Conservation (phyloP, 2,797 vertebrate species). For the Dendrocincla fuliginosa region DNA sequence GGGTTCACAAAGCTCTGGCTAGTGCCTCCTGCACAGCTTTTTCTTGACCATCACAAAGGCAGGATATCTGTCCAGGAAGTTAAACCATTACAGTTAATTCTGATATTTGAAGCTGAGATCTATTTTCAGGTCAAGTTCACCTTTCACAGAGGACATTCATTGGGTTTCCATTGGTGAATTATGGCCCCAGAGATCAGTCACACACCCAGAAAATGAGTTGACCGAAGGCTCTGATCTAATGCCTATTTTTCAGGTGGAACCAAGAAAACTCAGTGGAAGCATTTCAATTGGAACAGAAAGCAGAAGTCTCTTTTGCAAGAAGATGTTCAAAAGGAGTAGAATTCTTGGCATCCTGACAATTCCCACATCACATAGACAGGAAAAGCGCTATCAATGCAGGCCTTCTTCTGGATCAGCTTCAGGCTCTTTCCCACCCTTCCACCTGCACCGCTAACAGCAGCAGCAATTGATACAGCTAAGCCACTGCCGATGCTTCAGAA, state of each 20-base stretch:
- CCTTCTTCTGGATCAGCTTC: conserved; percentile 56
- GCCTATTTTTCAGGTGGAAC: neutral
- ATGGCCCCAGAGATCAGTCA: neutral
- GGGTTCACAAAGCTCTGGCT: neutral
- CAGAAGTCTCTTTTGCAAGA: neutral
- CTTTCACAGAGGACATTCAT: neutral
- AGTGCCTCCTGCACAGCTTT: neutral
- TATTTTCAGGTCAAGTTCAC: neutral
- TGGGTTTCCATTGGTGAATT: neutral
- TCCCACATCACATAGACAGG: conserved; percentile 46
- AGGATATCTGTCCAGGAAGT: neutral
- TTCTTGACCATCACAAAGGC: neutral
- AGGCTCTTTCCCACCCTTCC: conserved; percentile 53
- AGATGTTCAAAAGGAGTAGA: conserved; percentile 42
- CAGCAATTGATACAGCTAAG: neutral
- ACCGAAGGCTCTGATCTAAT: neutral
- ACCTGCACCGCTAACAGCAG: conserved; percentile 12
- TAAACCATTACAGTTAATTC: neutral
- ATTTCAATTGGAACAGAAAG: conserved; percentile 26
- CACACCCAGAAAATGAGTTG: neutral
- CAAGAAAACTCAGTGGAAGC: neutral
- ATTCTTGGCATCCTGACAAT: conserved; percentile 46
- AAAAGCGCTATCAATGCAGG: conserved; percentile 9
- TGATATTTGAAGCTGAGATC: neutral
- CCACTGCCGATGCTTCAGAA: neutral